These are phyloP conservation scores for Brachyalestes nurse DNA, from an alignment of 2,797 vertebrate species.

Conservation along the genomic window DNA sequence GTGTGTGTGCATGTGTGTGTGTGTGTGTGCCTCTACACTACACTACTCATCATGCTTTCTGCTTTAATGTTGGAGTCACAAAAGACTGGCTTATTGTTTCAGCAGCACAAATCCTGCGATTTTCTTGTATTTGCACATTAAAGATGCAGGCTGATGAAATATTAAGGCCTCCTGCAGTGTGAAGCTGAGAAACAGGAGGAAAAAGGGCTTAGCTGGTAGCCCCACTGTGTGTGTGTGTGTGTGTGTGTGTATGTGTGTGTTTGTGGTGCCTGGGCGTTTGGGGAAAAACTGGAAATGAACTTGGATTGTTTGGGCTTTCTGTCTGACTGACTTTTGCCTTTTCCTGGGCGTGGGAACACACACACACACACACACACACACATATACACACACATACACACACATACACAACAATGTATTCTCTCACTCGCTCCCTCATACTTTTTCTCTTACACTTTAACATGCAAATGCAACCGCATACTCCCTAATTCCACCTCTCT, in stretches of 20 bases:
- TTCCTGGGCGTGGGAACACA: no score
- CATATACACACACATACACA: no score
- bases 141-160: conserved; percentile 78
- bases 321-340: no score
- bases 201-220: conserved; percentile 1
- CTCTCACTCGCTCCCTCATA: no score
- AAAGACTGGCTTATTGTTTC: conserved; percentile 10
- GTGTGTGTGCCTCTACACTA: no score
- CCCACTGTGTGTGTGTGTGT: background rate
- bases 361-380: no score
- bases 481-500: background rate
- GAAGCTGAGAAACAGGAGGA: conserved; percentile 49
- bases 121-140: conserved; percentile 73
- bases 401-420: no score
- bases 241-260: background rate
- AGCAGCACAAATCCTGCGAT: conserved; percentile 57
- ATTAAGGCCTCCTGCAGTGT: conserved; percentile 72
- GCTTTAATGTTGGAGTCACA: background rate
- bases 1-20: background rate
- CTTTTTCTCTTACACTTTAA: no score
- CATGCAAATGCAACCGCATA: no score
- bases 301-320: no score
- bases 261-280: no score
- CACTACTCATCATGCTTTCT: background rate
- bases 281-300: no score